Conservation (phyloP, 1,140 invertebrate species). For the Sitobion miscanthi region DNA sequence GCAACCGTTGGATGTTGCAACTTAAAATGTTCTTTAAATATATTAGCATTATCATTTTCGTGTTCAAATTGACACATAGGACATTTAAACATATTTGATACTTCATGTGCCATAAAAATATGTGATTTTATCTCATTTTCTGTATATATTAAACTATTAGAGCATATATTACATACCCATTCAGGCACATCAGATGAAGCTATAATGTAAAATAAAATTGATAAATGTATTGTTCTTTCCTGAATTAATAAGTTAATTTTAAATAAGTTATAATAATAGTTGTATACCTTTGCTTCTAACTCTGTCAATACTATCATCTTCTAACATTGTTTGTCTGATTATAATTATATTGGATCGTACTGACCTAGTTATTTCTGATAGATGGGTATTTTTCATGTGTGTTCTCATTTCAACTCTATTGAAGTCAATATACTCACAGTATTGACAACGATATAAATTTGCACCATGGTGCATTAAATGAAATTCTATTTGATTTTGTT, state of each 20-base stretch:
- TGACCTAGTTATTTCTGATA: neutral
- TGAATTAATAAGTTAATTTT: neutral
- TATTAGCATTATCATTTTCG: neutral
- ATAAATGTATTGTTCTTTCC: neutral
- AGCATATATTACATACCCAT: slow-evolving; percentile 51
- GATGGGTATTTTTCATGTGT: slow-evolving; percentile 29
- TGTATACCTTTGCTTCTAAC: neutral
- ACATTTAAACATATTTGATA: slow-evolving; percentile 49
- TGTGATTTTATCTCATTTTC: slow-evolving; percentile 43
- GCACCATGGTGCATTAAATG: slow-evolving; percentile 41
- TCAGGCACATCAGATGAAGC: neutral
- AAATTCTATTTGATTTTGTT: slow-evolving; percentile 15
- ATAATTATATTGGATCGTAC: slow-evolving; percentile 34
- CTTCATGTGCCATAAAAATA: slow-evolving; percentile 8
- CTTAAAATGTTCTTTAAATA: slow-evolving; percentile 45
- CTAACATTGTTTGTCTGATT: neutral
- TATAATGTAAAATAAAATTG: neutral
- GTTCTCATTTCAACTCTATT: slow-evolving; percentile 34
- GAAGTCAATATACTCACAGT: slow-evolving; percentile 35
- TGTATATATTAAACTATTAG: slow-evolving; percentile 31
- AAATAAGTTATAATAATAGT: neutral
- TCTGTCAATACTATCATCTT: neutral
- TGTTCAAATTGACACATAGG: slow-evolving; percentile 47
- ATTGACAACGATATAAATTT: slow-evolving; percentile 36
- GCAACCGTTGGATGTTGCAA: slow-evolving; percentile 4